Base-by-base conservation (phyloP, 1,140 invertebrate species). In the Hylaeus anthracinus region DNA sequence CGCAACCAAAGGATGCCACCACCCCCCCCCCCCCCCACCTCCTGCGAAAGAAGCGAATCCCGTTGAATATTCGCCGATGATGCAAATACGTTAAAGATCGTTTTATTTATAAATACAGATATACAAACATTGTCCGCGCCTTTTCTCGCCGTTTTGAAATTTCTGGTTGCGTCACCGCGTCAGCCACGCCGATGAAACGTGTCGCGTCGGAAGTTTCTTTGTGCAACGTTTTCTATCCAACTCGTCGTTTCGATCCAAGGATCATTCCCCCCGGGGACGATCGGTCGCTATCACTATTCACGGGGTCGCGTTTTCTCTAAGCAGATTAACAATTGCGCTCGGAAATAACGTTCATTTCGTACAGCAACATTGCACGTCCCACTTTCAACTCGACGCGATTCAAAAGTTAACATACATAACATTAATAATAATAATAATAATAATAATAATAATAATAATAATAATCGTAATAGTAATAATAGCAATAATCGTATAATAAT, bases 341-440 rank as follows among this genome's bases (percentile, higher is more conserved):
- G 51, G 9, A 43, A 26, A 8, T 26, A 26, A 51, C 41, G 14
- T 69, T 45, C 53, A 79, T 72, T 1, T 64, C 43, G 51, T 53
- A 60, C 45, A 63, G 72, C 64, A 66, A 75, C 64, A 80, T 80
- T 80, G 78, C 78, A 80, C 78, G 55, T 80, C 63, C 64, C 72
- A 67, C 43, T 80, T 9, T 66, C 74, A 74, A 80, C 9, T 73
- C 72, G 67, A 75, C 37, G 39, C 63, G 45, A 79, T 79, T 71
- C 63, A 41, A 73, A 61, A 43, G n/a, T 80, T 60, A 79, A 79
- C 70, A 72, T 72, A 79, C 39, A 10, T 45, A 45, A 74, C 74
- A 80, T 74, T 55, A 80, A 58, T 74, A 74, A 51, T 74, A 79
- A 63, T 58, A 77, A 51, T 77, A 58, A 69, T 58, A 55, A 55